These are phyloP conservation scores for Spea multiplicata DNA, from an alignment of 2,113 vertebrate genomes.

Conservation along the genomic window DNA sequence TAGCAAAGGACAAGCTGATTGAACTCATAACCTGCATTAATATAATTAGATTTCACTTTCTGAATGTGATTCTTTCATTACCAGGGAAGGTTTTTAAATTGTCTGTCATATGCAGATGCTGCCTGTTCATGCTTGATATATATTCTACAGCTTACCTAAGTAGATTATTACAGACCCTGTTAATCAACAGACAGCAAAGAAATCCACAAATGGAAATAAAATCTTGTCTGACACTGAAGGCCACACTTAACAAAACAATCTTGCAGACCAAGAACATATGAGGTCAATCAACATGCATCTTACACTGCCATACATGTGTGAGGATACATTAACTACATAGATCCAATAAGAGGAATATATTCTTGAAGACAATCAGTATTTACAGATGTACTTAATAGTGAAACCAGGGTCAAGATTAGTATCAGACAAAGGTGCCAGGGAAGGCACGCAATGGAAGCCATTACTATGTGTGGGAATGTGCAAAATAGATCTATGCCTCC, in stretches of 20 bases:
- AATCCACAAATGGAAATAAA: constrained; percentile 66
- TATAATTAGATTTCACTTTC: constrained; percentile 65
- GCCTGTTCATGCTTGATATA: constrained; percentile 64
- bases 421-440: too few species aligned
- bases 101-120: constrained; percentile 60
- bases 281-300: background rate
- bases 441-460: too few species aligned
- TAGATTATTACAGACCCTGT: constrained; percentile 71
- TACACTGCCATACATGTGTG: too few species aligned
- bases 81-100: constrained; percentile 60
- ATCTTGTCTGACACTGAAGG: constrained; percentile 48
- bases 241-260: constrained; percentile 62
- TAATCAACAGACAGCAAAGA: constrained; percentile 70
- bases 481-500: too few species aligned
- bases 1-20: constrained; percentile 53
- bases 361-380: too few species aligned
- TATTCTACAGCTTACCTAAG: constrained; percentile 64
- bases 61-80: constrained; percentile 60
- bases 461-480: too few species aligned
- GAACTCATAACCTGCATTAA: constrained; percentile 60
- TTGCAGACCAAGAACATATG: constrained; percentile 54
- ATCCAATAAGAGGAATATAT: too few species aligned
- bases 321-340: too few species aligned
- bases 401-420: too few species aligned
- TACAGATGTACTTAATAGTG: too few species aligned